A percentile compares a stretch with the other conserved stretches of the same genome.
Evolutionary conservation across 2,888 invertebrate genomes (phyloP).

Genomic region (Dryobotodes eremita): DNA sequence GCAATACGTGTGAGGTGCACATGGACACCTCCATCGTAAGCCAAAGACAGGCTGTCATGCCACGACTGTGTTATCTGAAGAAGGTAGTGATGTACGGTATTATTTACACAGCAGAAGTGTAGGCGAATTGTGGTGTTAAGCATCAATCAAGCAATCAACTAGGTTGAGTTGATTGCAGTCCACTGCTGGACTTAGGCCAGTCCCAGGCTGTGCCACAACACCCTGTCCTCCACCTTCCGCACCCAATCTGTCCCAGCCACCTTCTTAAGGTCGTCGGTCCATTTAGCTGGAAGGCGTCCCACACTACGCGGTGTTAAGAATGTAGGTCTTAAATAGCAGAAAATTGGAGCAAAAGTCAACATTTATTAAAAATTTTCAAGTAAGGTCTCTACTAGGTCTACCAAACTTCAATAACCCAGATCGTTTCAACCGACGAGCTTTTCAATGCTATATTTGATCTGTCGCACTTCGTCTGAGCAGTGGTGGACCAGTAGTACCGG

Average conservation of each 20-base stretch:
- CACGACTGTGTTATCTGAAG: background rate
- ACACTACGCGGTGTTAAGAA: background rate
- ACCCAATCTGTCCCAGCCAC: too few relatives aligned
- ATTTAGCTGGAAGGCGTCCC: too few relatives aligned
- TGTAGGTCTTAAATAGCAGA: background rate
- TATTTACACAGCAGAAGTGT: background rate
- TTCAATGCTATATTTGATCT: background rate
- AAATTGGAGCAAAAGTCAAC: background rate
- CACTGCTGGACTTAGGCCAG: too few relatives aligned
- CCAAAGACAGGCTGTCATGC: slow-evolving; percentile 8
- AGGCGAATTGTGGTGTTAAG: too few relatives aligned
- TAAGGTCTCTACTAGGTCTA: too few relatives aligned
- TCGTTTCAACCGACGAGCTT: background rate
- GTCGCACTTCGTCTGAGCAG: background rate
- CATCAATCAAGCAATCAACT: too few relatives aligned
- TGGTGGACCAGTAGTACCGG: too few relatives aligned
- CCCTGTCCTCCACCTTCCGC: too few relatives aligned
- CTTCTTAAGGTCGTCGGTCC: too few relatives aligned
- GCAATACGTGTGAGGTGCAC: slow-evolving; percentile 26
- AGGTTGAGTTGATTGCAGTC: too few relatives aligned
- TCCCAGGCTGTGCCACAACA: too few relatives aligned
- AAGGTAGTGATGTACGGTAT: background rate
- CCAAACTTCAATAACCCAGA: background rate
- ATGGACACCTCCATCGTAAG: background rate
- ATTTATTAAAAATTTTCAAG: too few relatives aligned